Evolutionary conservation across 2,113 vertebrate genomes (phyloP), one percentile per base, ranked within the genome.

Genomic region (Atherinomorus stipes): DNA sequence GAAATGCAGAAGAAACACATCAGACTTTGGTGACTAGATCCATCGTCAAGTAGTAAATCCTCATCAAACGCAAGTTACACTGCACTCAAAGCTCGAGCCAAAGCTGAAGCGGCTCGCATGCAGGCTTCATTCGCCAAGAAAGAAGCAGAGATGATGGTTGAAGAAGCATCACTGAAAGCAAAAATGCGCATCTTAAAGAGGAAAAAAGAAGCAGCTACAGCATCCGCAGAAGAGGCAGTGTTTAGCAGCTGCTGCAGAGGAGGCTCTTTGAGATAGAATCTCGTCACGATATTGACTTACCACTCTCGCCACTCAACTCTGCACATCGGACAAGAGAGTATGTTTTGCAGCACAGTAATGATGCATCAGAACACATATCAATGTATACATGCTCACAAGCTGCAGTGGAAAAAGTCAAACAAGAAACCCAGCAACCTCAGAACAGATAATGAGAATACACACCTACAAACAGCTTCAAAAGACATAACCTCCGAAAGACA

Each of bases 111-210:
- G 19, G 52, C 52, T n/a, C n/a, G n/a, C n/a, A n/a, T n/a, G n/a
- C n/a, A n/a, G n/a, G n/a, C n/a, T n/a, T n/a, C n/a, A n/a, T n/a
- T n/a, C n/a, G n/a, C n/a, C n/a, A n/a, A n/a, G n/a, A n/a, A n/a
- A n/a, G n/a, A n/a, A n/a, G n/a, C n/a, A n/a, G n/a, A n/a, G n/a
- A 54, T 28, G 52, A 54, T 56, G 53, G 53, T 56, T n/a, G 53
- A 31, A 56, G 53, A 56, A 56, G 53, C 52, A 54, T 28, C 52
- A 22, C 16, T 54, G 28, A 54, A 54, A 18, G 52, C 52, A 28
- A 54, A 54, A 54, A 54, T 54, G 52, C 52, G 28, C 15, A 54
- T 54, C 16, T 18, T 54, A 26, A 54, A 54, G 23, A 54, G 1
- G 25, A 25, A 28, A 54, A 54, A 54, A 5, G 25, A 54, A 28